Evolutionary conservation across 1,140 invertebrate species (phyloP).

Genomic region (Streblospio benedicti): DNA sequence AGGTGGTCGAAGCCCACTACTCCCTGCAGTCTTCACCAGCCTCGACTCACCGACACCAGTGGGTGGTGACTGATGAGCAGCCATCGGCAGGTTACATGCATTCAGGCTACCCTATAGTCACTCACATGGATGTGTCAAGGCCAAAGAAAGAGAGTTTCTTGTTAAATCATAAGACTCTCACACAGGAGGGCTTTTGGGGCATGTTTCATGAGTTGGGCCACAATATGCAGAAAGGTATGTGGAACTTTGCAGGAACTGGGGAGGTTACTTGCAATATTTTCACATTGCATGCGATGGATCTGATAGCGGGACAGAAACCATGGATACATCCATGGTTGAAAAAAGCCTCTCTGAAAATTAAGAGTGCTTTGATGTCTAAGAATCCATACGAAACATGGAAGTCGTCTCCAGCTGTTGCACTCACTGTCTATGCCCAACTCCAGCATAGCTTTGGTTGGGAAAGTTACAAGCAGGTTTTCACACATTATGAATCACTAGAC

Average conservation of each 20-base stretch:
- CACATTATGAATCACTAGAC: conserved; percentile 9
- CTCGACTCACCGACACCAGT: conserved; percentile 11
- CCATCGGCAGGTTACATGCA: conserved; percentile 25
- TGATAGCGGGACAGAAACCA: conserved; percentile 14
- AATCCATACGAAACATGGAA: conserved; percentile 12
- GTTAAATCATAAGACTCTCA: conserved; percentile 10
- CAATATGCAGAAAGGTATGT: conserved; percentile 23
- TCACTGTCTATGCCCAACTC: conserved; percentile 19
- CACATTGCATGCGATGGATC: conserved; percentile 27
- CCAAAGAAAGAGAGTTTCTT: conserved; percentile 16
- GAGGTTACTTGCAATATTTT: conserved; percentile 30
- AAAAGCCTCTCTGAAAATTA: neutral
- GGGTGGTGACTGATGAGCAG: conserved; percentile 26
- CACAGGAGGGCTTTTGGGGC: conserved; percentile 22
- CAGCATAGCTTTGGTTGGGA: conserved; percentile 20
- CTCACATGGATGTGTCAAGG: conserved; percentile 23
- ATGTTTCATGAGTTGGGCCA: conserved; percentile 29
- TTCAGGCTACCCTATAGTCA: conserved; percentile 27
- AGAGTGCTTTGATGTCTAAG: conserved; percentile 21
- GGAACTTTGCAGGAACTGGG: conserved; percentile 23
- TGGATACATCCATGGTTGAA: conserved; percentile 23
- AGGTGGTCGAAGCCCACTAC: conserved; percentile 16
- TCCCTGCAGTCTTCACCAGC: conserved; percentile 20
- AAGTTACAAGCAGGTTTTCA: conserved; percentile 17
- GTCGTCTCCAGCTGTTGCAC: conserved; percentile 13